These are phyloP conservation scores for Heterodera schachtii DNA, from an alignment of 1,140 invertebrate species.

Conservation along the genomic window DNA sequence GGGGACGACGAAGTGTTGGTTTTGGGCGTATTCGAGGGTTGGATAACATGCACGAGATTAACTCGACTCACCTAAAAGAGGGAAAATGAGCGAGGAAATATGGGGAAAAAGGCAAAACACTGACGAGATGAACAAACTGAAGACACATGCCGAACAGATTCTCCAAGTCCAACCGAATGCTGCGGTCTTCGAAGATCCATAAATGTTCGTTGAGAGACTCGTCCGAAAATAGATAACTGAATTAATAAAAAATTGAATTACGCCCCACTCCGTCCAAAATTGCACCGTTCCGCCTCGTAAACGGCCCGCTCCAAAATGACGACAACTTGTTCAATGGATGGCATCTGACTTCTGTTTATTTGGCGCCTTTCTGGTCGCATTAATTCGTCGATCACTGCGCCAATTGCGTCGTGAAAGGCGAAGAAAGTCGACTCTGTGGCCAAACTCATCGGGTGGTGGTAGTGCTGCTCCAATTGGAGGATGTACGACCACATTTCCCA, in stretches of 20 bases:
- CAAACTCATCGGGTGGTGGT: constrained; percentile 15
- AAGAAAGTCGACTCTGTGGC: constrained; percentile 2
- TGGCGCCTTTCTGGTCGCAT: constrained; percentile 4
- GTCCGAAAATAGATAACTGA: constrained; percentile 28
- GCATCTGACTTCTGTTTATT: constrained; percentile 19
- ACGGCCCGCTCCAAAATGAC: constrained; percentile 40
- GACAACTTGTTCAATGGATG: constrained; percentile 35
- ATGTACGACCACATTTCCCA: constrained; percentile 56
- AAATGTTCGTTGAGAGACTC: constrained; percentile 5
- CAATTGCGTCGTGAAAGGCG: constrained; percentile 1
- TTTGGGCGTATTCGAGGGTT: not conserved
- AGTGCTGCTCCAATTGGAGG: not conserved
- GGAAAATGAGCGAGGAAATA: not conserved
- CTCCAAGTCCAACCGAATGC: constrained; percentile 30
- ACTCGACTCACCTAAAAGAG: constrained; percentile 1
- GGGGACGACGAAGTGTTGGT: not conserved
- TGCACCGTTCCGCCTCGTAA: constrained; percentile 39
- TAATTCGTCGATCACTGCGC: not conserved
- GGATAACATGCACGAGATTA: constrained; percentile 3
- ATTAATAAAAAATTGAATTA: not conserved
- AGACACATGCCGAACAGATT: constrained; percentile 39
- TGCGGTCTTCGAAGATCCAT: constrained; percentile 26
- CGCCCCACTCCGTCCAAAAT: not conserved
- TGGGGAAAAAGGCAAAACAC: constrained; percentile 4
- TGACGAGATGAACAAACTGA: constrained; percentile 40